A percentile compares a stretch with the other conserved stretches of the same genome.
phyloP scores from a whole-genome alignment of 2,888 invertebrate species.

The Automeris io region DNA sequence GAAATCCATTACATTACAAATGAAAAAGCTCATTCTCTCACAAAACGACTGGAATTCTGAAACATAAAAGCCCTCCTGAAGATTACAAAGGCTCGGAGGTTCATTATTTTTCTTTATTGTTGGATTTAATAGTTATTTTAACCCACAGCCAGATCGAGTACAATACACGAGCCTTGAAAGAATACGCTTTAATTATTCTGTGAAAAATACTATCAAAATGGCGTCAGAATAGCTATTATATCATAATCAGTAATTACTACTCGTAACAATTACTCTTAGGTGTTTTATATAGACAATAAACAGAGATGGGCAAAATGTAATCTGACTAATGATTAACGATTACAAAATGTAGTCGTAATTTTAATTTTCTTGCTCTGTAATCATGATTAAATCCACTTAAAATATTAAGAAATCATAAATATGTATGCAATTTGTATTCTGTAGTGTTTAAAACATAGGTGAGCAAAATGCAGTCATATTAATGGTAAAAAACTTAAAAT shows the following conservation, averaged over 20 bases:
- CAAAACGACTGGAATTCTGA: slow-evolving; percentile 2
- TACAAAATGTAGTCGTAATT: too few species aligned
- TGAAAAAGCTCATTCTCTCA: slow-evolving; percentile 31
- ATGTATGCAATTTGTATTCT: too few species aligned
- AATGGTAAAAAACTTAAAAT: too few species aligned
- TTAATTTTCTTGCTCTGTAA: too few species aligned
- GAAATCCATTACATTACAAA: neutral
- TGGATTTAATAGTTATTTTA: slow-evolving; percentile 17
- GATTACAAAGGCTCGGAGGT: slow-evolving; percentile 32
- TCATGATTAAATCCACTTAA: too few species aligned
- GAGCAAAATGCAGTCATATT: too few species aligned
- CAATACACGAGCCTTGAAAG: slow-evolving; percentile 4
- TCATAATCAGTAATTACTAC: too few species aligned
- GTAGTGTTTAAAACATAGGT: too few species aligned
- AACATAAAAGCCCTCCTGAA: slow-evolving; percentile 23
- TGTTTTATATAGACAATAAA: neutral
- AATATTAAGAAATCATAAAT: too few species aligned
- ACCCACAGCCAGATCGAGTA: slow-evolving; percentile 1
- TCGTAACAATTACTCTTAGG: too few species aligned
- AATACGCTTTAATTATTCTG: slow-evolving; percentile 4
- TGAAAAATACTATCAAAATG: neutral
- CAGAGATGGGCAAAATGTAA: too few species aligned
- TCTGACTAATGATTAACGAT: too few species aligned
- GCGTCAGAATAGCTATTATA: neutral
- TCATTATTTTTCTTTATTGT: slow-evolving; percentile 42